A percentile compares a stretch with the other conserved stretches of the same genome.
These are phyloP conservation scores for Sycon ciliatum DNA, from an alignment of 37 sponge, comb jelly and placozoan genomes.

Conservation along the genomic window DNA sequence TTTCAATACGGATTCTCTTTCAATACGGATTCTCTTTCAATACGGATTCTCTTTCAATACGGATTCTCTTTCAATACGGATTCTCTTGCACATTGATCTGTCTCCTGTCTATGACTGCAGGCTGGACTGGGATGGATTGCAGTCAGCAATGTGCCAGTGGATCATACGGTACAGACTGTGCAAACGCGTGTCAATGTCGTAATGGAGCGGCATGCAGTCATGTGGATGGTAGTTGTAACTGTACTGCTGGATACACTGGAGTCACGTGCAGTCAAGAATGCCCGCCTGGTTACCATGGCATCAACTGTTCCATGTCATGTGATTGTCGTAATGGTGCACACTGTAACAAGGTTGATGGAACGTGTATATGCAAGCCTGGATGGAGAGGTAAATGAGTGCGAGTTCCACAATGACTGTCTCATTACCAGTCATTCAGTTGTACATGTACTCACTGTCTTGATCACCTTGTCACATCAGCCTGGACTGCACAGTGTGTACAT, in stretches of 20 bases:
- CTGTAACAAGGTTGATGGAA: neutral
- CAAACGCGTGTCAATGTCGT: neutral
- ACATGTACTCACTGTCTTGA: too few species aligned
- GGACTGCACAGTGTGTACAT: too few species aligned
- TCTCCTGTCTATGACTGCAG: too few species aligned
- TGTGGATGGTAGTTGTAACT: neutral
- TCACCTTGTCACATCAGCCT: too few species aligned
- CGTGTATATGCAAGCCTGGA: neutral
- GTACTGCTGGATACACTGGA: neutral
- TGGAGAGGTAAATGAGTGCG: neutral
- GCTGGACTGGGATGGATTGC: neutral
- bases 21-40: too few species aligned
- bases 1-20: too few species aligned
- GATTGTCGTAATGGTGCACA: neutral
- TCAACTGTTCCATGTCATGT: neutral
- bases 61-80: too few species aligned
- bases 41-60: too few species aligned
- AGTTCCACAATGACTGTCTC: too few species aligned
- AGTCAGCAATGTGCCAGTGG: neutral
- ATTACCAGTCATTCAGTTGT: too few species aligned
- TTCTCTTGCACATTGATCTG: too few species aligned
- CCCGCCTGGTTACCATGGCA: neutral
- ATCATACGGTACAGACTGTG: neutral
- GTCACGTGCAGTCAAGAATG: neutral
- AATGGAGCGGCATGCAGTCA: neutral